Percentiles rank a stretch among this genome's conserved stretches.
phyloP scores from a whole-genome alignment of 2,888 invertebrate species.

The Steinernema hermaphroditum region DNA sequence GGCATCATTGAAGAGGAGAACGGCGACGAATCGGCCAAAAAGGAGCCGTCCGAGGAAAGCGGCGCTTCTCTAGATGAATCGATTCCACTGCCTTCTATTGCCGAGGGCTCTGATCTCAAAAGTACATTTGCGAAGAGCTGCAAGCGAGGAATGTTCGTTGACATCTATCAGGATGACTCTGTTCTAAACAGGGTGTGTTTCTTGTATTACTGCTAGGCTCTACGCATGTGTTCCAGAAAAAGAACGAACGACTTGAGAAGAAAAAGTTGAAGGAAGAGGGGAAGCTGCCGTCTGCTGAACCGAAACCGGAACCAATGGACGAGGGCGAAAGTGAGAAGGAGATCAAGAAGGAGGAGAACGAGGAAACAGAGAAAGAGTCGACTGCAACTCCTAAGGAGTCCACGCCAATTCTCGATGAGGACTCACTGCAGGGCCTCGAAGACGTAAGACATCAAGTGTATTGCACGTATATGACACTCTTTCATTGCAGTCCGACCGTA shows the following conservation, averaged over 20 bases:
- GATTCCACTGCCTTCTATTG: neutral
- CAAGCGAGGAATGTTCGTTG: conserved; percentile 27
- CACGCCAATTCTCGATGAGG: conserved; percentile 17
- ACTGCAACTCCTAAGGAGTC: conserved; percentile 24
- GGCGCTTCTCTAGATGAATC: conserved; percentile 60
- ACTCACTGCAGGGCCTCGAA: neutral
- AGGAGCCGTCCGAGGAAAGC: conserved; percentile 44
- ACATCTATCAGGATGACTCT: conserved; percentile 3
- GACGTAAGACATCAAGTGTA: no score
- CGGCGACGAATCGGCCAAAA: conserved; percentile 54
- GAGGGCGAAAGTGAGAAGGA: conserved; percentile 77
- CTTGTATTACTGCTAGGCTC: no score
- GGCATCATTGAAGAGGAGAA: conserved; percentile 38
- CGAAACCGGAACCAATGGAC: conserved; percentile 71
- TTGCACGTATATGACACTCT: no score
- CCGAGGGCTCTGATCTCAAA: conserved; percentile 32
- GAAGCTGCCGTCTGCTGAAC: conserved; percentile 60
- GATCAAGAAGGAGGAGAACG: conserved; percentile 40
- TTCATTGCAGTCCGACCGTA: conserved; percentile 47
- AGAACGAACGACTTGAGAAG: conserved; percentile 30
- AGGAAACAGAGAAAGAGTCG: conserved; percentile 47
- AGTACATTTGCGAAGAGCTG: neutral
- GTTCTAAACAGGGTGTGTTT: neutral
- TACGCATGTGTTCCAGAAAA: conserved; percentile 34
- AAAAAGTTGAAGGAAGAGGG: conserved; percentile 35